Evolutionary conservation across 37 sponge, comb jelly and placozoan genomes (phyloP), one percentile per base, ranked within the genome.

Genomic region (Trichoplax adhaerens): DNA sequence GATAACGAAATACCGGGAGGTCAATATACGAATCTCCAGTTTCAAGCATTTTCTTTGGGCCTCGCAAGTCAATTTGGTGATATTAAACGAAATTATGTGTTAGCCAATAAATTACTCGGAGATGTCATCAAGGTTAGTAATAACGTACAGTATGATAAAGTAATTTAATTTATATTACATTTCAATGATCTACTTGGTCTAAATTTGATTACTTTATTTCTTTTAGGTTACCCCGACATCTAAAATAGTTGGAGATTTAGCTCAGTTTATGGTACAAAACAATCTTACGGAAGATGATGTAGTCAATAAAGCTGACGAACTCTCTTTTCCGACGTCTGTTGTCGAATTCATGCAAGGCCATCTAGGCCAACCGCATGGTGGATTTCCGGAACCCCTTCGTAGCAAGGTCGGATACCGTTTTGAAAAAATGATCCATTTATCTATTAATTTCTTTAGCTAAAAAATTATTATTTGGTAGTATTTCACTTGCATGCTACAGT

Each of bases 211-310:
- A 29, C 29, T 29, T 29, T 29, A 29, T 29, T 29, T 29, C 29
- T 29, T 29, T 29, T 29, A 29, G 29, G 29, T 29, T 29, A 29
- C 29, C 29, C 29, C 29, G 29, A 29, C 29, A 29, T 29, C 29
- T 29, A 29, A 73, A 55, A 69, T 76, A 5, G 77, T 76, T 68
- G 77, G 77, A 12, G 77, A 76, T 60, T 53, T 76, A 48, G 77
- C 77, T n/a, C 77, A 76, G 69, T 50, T 76, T 4, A 76, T 76
- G 77, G 77, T 76, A 3, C 63, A 62, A 7, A 76, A 76, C 68
- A 68, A 68, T 6, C 58, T 76, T n/a, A 53, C 68, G 3, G 69
- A 50, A 7, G 69, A 76, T 4, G 77, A 76, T 71, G 77, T 76
- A 48, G 46, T 76, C 57, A 56, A 4, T 29, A 10, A 76, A 4